phyloP scores from a whole-genome alignment of 2,113 vertebrate species.

The Anser cygnoides region DNA sequence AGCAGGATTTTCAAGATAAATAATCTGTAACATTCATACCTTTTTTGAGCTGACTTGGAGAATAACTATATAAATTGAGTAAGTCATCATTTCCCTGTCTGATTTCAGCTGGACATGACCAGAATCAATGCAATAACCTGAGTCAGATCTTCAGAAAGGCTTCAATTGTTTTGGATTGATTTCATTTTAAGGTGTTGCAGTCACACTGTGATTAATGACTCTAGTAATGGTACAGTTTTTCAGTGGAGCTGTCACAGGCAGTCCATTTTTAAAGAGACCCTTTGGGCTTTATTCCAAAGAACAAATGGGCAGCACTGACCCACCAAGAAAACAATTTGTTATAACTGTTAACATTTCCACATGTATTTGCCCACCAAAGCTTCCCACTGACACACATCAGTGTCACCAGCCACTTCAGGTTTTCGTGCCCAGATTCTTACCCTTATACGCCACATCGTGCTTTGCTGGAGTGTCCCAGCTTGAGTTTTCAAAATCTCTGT shows the following conservation, averaged over 20 bases:
- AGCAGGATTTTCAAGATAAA: background rate
- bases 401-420: background rate
- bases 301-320: background rate
- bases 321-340: background rate
- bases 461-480: background rate
- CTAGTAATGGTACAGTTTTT: background rate
- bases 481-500: background rate
- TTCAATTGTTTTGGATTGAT: conserved; percentile 49
- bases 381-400: background rate
- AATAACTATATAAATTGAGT: background rate
- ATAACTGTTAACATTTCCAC: background rate
- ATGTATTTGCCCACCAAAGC: background rate
- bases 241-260: background rate
- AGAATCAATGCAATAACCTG: conserved; percentile 6
- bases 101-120: conserved; percentile 1
- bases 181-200: conserved; percentile 15
- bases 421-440: background rate
- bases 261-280: background rate
- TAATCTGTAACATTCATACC: background rate
- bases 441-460: background rate
- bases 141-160: conserved; percentile 38
- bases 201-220: conserved; percentile 27
- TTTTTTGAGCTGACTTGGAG: background rate
- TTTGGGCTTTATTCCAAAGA: background rate
- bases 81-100: conserved; percentile 2